Percentiles rank a stretch among this genome's conserved stretches.
Conservation (phyloP, 2,888 invertebrate genomes). For the Vesta saturnalis region DNA sequence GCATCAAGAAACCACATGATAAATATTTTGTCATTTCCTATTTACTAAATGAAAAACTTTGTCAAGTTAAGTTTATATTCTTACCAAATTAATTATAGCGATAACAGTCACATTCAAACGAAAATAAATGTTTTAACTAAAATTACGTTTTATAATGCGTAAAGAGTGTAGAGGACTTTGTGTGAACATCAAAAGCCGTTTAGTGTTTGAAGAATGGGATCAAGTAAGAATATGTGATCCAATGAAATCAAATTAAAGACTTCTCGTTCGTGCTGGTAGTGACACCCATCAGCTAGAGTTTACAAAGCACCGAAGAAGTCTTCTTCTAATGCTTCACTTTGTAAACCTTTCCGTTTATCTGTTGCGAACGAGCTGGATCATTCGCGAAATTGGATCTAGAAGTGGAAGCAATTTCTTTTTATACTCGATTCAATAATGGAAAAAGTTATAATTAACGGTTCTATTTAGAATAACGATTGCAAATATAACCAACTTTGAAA, state of each 20-base stretch:
- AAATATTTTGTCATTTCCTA: no score
- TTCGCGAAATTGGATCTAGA: constrained; percentile 53
- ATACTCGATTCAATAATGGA: constrained; percentile 54
- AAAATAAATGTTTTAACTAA: constrained; percentile 16
- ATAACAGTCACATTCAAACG: no score
- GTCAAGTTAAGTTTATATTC: no score
- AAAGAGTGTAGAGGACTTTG: constrained; percentile 50
- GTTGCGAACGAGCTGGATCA: constrained; percentile 51
- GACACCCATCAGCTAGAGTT: constrained; percentile 54
- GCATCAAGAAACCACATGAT: no score
- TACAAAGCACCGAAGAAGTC: constrained; percentile 54
- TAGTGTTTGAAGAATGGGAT: constrained; percentile 46
- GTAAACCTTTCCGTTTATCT: constrained; percentile 54
- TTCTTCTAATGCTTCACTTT: constrained; percentile 49
- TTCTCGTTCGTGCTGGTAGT: constrained; percentile 48
- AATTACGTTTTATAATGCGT: constrained; percentile 48
- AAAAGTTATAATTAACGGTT: constrained; percentile 55
- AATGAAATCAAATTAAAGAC: constrained; percentile 44
- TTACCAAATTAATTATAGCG: no score
- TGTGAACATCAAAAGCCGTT: constrained; percentile 55
- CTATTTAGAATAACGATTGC: constrained; percentile 40
- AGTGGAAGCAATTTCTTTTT: constrained; percentile 56
- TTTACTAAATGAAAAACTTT: no score
- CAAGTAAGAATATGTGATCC: constrained; percentile 45
- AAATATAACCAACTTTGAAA: constrained; percentile 14